phyloP scores from a whole-genome alignment of 1,140 invertebrate genomes.

The Drosophila lini region DNA sequence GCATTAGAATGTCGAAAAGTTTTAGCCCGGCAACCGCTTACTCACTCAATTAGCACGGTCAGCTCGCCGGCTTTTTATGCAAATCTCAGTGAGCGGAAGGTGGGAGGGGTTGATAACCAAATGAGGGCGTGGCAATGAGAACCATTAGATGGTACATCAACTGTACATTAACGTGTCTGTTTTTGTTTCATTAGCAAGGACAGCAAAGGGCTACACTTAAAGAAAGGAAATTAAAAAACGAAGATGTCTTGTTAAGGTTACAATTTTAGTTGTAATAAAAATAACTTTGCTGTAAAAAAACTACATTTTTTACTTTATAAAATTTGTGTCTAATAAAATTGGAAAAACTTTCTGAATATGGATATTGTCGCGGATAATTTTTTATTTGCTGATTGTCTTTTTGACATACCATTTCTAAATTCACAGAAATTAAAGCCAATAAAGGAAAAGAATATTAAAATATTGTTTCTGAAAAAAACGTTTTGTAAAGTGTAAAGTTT shows the following conservation, averaged over 20 bases:
- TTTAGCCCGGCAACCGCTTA: conserved; percentile 62
- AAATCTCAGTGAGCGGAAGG: conserved; percentile 56
- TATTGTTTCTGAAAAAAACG: no score
- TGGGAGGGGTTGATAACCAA: neutral
- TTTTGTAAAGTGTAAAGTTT: conserved; percentile 15
- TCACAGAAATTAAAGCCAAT: no score
- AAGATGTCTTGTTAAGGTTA: conserved; percentile 39
- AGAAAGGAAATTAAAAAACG: conserved; percentile 18
- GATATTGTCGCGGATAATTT: no score
- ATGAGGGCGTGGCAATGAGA: conserved; percentile 25
- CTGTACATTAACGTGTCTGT: conserved; percentile 81
- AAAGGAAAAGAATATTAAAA: no score
- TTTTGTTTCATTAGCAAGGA: conserved; percentile 77
- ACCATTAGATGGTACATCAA: conserved; percentile 79
- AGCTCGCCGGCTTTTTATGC: conserved; percentile 66
- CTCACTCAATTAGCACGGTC: conserved; percentile 75
- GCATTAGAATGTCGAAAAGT: conserved; percentile 79
- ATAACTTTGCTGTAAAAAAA: no score
- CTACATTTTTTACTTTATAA: no score
- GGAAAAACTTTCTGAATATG: no score
- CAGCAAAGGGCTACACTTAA: conserved; percentile 19
- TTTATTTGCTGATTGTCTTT: no score
- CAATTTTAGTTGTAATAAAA: neutral
- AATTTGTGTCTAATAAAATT: no score
- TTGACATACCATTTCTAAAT: no score